Evolutionary conservation across 2,113 vertebrate species (phyloP).

Genomic region (Xenus cinereus): DNA sequence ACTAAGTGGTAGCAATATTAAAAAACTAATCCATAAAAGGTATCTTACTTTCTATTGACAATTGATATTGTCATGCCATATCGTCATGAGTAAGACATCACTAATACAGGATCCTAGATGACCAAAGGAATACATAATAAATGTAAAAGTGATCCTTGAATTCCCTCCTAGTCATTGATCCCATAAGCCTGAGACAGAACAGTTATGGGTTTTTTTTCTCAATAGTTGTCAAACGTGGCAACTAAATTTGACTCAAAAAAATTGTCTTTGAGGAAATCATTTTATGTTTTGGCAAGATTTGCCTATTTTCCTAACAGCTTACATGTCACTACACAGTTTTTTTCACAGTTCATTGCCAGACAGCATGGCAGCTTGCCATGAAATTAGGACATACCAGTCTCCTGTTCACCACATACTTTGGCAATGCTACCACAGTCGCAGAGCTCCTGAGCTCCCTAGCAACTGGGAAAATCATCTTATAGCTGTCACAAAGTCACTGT

Average conservation of each 20-base stretch:
- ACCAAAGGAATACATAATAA: background rate
- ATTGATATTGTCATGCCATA: background rate
- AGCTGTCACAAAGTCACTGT: background rate
- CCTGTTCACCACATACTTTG: background rate
- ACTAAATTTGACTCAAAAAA: background rate
- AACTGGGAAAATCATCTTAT: background rate
- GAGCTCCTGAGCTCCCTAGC: background rate
- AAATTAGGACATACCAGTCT: background rate
- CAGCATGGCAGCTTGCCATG: background rate
- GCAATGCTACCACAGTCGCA: background rate
- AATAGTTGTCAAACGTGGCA: background rate
- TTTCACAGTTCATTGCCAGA: background rate
- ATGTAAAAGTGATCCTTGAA: background rate
- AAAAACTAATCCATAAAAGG: background rate
- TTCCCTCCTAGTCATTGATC: background rate
- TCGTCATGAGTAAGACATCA: background rate
- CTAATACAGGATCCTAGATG: rapidly evolving
- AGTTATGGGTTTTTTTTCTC: background rate
- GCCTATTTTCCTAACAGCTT: background rate
- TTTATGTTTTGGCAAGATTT: background rate
- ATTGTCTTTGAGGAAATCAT: background rate
- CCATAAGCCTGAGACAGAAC: background rate
- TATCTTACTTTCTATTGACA: background rate
- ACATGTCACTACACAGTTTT: background rate
- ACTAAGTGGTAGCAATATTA: background rate